Base-by-base conservation (phyloP, 2,113 vertebrate species). In the Xenotilapia longispinis region DNA sequence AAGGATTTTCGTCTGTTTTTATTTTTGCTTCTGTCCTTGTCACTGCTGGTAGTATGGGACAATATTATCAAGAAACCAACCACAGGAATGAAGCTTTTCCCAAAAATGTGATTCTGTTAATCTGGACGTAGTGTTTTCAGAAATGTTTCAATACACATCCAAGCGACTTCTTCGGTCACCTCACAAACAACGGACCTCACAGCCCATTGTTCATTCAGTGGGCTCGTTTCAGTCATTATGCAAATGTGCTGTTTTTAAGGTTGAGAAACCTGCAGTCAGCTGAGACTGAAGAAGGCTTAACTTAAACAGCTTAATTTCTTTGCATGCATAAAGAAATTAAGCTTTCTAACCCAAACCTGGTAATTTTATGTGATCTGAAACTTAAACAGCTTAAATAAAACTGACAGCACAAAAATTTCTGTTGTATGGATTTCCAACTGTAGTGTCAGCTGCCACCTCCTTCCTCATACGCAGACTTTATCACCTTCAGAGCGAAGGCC, bases 371-470 rank as follows among this genome's bases (percentile, higher is more conserved):
- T 36, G 0, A 63, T 36, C 2, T 0, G 58, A 73, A 73, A 73
- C 13, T 1, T 40, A 68, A 0, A 40, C 7, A 15, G 7, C 3
- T 26, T 23, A 23, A 73, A 0, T 26, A 0, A 26, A 73, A 42
- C 8, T 23, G n/a, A 70, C 4, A 0, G 1, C 63, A 40, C 0
- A 26, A 21, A 14, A 0, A 4, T 0, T 5, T 6, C 0, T 19
- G 28, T 1, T 68, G 19, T 4, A 0, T 8, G 19, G 63, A 68
- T 68, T 68, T 68, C 10, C 13, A 70, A 21, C 36, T 8, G 0
- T 14, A 70, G 63, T 6, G 3, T 40, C 1, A 13, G 63, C 63
- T 14, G 36, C 4, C n/a, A 70, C 21, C 1, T 70, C 13, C 68
- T 70, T 42, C 36, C 33, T 65, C 60, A 38, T 0, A 1, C 1